Percentiles rank a stretch among this genome's conserved stretches.
Evolutionary conservation across 2,113 vertebrate species (phyloP).

Genomic region (Menidia beryllina): DNA sequence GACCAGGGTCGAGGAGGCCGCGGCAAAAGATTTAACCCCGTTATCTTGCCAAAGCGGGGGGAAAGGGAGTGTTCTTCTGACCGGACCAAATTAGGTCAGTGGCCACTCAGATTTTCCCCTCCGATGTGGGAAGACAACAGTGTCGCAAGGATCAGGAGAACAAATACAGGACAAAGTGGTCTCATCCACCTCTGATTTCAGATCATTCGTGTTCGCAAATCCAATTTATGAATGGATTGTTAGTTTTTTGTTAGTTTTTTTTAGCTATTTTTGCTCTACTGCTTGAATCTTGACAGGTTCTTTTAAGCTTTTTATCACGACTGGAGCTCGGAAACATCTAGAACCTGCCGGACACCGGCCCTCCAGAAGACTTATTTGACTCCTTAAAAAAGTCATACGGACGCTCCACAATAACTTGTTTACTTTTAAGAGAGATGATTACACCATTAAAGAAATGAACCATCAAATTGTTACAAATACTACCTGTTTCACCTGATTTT

Average conservation of each 20-base stretch:
- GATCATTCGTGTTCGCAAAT: background rate
- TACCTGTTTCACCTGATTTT: too few species aligned
- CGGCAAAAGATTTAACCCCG: constrained; percentile 34
- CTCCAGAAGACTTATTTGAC: too few species aligned
- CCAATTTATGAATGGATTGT: background rate
- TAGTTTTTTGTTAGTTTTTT: background rate
- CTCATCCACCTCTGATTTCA: background rate
- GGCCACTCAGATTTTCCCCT: constrained; percentile 61
- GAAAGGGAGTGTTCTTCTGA: constrained; percentile 50
- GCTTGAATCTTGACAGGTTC: background rate
- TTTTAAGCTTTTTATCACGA: too few species aligned
- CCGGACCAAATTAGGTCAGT: constrained; percentile 52
- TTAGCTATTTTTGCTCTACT: background rate
- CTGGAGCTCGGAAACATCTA: too few species aligned
- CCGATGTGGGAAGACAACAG: constrained; percentile 20
- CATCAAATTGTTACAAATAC: too few species aligned
- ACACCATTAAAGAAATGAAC: too few species aligned
- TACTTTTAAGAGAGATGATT: too few species aligned
- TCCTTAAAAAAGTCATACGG: too few species aligned
- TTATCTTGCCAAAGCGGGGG: constrained; percentile 40
- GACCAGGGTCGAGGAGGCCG: constrained; percentile 20
- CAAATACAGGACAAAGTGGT: background rate
- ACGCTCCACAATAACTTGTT: too few species aligned
- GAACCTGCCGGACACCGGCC: too few species aligned
- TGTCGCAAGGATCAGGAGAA: background rate